phyloP scores from a whole-genome alignment of 2,113 vertebrate genomes.

The Xyliphius kryptos region DNA sequence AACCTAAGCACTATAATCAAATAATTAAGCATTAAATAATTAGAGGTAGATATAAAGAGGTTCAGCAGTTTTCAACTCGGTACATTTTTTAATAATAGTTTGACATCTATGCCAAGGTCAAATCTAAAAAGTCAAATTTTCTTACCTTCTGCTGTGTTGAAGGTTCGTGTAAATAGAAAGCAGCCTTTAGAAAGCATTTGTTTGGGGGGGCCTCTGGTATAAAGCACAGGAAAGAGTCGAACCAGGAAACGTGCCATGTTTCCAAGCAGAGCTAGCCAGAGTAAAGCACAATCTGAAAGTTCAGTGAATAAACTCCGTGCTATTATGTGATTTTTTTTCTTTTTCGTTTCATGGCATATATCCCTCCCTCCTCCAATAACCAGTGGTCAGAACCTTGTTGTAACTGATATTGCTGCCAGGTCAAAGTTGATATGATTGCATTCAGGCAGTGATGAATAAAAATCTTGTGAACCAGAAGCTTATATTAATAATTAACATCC shows the following conservation, averaged over 20 bases:
- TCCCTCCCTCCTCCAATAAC: slow-evolving; percentile 14
- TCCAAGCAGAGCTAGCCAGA: slow-evolving; percentile 9
- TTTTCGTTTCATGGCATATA: slow-evolving; percentile 1
- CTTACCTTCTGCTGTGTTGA: slow-evolving; percentile 56
- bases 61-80: too few species aligned
- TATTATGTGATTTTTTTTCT: neutral
- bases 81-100: too few species aligned
- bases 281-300: neutral
- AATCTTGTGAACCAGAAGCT: too few species aligned
- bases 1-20: too few species aligned
- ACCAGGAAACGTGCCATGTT: slow-evolving; percentile 58
- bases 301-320: slow-evolving; percentile 3
- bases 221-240: slow-evolving; percentile 44
- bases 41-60: too few species aligned
- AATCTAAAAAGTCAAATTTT: too few species aligned
- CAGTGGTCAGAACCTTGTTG: slow-evolving; percentile 17
- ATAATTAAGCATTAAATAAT: too few species aligned
- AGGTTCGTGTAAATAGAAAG: slow-evolving; percentile 32
- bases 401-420: slow-evolving; percentile 13
- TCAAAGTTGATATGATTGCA: slow-evolving; percentile 19
- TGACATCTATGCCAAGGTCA: too few species aligned
- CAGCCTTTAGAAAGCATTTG: slow-evolving; percentile 34
- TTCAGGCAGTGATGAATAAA: neutral
- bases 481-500: slow-evolving; percentile 23
- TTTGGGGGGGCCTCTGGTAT: slow-evolving; percentile 23